Conservation (phyloP, 2,797 vertebrate genomes). For the Pipistrellus pygmaeus region DNA sequence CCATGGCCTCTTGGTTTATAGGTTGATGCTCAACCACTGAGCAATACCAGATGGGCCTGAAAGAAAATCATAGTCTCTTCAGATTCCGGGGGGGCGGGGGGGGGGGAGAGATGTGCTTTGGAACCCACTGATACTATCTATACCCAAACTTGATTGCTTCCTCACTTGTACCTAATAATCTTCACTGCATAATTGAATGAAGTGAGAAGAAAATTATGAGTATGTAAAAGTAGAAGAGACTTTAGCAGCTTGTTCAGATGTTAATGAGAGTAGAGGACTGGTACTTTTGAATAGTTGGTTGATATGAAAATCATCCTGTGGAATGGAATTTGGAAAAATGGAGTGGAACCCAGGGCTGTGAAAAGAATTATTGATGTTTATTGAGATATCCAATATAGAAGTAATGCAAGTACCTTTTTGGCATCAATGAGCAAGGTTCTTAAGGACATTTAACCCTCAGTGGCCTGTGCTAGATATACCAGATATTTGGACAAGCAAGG, state of each 20-base stretch:
- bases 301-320: background rate
- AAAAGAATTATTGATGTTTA: constrained; percentile 12
- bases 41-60: background rate
- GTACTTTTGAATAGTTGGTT: background rate
- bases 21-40: too few species aligned
- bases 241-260: background rate
- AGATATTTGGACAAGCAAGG: background rate
- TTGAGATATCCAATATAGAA: background rate
- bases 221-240: background rate
- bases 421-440: background rate
- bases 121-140: background rate
- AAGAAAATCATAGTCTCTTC: constrained; percentile 57
- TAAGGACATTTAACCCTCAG: background rate
- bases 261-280: background rate
- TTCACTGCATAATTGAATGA: constrained; percentile 41
- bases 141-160: background rate
- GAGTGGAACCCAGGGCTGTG: background rate
- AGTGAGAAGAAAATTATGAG: background rate
- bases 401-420: constrained; percentile 28
- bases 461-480: background rate
- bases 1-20: too few species aligned
- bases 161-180: constrained; percentile 39
- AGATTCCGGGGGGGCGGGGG: background rate
- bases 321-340: constrained; percentile 48
- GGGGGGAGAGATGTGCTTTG: background rate